Base-by-base conservation (phyloP, 1,140 invertebrate genomes). In the Macrocentrus cingulum region DNA sequence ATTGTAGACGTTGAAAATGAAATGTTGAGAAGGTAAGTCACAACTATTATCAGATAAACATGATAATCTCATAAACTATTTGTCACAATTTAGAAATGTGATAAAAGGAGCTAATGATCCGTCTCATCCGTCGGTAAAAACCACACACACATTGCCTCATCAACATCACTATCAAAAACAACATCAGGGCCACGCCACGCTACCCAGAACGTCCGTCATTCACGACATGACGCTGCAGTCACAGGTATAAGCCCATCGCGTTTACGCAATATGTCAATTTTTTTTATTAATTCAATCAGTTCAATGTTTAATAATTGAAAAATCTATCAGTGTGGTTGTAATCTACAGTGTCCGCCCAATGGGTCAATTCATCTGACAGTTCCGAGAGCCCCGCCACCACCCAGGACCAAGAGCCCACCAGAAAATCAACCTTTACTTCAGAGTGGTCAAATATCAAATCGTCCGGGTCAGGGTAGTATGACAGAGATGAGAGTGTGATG, bases 401-500 rank as follows among this genome's bases (percentile, higher is more conserved):
- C 83, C 0, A 75, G 82, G 62, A 66, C 76, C n/a, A 83, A 82
- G 63, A 83, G 80, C 60, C 83, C 83, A 11, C 80, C 82, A 2
- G 83, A 85, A 65, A 82, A 79, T 44, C 83, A 84, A 63, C 83
- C 84, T 1, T 69, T 84, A 39, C 72, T 84, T 46, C 76, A 80
- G 54, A 64, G 70, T 29, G 69, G 71, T 15, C 72, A 72, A 4
- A 70, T 75, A 13, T 72, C 72, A 11, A 74, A 68, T 53, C 83
- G 87, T 64, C 82, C 89, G 53, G 87, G 88, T 32, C 88, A 89
- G 69, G 87, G 88, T 19, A 85, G 88, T 11, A 90, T 91, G 77
- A 88, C 86, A 50, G 89, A 91, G 78, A 91, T 91, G 89, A 84
- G 89, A 65, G 89, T 91, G 85, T 91, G 89, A 91, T 88, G 85